Percentiles rank a stretch among this genome's conserved stretches.
phyloP scores from a whole-genome alignment of 2,888 invertebrate species.

The Caenorhabditis virilis region DNA sequence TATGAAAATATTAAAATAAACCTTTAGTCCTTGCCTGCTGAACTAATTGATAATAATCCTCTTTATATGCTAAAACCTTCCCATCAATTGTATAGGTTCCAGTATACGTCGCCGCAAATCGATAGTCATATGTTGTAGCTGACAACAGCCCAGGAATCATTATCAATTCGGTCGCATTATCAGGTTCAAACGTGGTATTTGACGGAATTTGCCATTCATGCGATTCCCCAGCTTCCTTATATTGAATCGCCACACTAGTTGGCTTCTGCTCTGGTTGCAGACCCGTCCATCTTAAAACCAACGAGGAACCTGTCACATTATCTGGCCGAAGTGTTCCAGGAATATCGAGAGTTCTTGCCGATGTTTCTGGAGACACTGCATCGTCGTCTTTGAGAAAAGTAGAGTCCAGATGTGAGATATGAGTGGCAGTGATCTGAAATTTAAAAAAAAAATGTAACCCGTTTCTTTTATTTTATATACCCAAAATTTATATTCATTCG shows the following conservation, averaged over 20 bases:
- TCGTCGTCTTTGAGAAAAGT: conserved; percentile 62
- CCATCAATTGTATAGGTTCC: conserved; percentile 44
- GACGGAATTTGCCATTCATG: conserved; percentile 58
- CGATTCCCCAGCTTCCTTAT: conserved; percentile 50
- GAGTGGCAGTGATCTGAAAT: conserved; percentile 65
- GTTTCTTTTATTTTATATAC: too few species aligned
- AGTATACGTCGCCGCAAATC: conserved; percentile 63
- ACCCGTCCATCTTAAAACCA: conserved; percentile 62
- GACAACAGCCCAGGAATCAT: conserved; percentile 44
- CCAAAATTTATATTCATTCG: conserved; percentile 67
- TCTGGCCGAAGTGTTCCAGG: conserved; percentile 65
- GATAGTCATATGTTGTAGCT: conserved; percentile 66
- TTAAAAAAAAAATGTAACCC: too few species aligned
- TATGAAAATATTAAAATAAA: conserved; percentile 6
- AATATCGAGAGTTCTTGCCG: conserved; percentile 60
- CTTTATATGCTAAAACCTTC: conserved; percentile 46
- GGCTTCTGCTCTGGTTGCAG: conserved; percentile 60
- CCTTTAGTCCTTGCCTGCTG: conserved; percentile 65
- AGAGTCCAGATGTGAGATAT: conserved; percentile 57
- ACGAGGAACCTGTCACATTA: conserved; percentile 61
- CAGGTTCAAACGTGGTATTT: conserved; percentile 61
- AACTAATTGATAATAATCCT: conserved; percentile 58
- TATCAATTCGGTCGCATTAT: conserved; percentile 28
- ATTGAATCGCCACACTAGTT: conserved; percentile 56
- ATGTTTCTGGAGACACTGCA: conserved; percentile 59